Evolutionary conservation across 1,140 invertebrate genomes (phyloP).

Genomic region (Tyrophagus putrescentiae): DNA sequence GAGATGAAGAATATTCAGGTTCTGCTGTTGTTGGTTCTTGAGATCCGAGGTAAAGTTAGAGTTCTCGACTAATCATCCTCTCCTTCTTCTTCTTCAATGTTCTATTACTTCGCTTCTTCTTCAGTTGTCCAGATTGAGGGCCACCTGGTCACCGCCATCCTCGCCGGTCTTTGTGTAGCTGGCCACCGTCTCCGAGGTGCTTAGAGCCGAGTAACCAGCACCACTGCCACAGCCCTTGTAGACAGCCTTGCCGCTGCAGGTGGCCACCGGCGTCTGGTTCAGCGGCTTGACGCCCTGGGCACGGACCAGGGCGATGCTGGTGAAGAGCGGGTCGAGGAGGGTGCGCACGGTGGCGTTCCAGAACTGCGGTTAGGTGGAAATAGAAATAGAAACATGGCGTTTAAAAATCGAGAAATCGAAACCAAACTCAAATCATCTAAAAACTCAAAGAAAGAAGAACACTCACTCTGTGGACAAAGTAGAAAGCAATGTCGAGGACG

Average conservation of each 20-base stretch:
- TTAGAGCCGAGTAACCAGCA: neutral
- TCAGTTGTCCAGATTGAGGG: too few species aligned
- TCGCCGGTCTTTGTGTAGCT: conserved; percentile 6
- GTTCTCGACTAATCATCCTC: too few species aligned
- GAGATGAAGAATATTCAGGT: too few species aligned
- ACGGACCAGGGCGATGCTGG: conserved; percentile 3
- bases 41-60: too few species aligned
- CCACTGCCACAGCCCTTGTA: conserved; percentile 1
- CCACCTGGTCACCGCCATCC: conserved; percentile 3
- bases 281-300: too few species aligned
- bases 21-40: too few species aligned
- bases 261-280: neutral
- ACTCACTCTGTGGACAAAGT: conserved; percentile 29
- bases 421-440: too few species aligned
- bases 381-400: neutral
- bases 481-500: conserved; percentile 29
- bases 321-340: conserved; percentile 27
- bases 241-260: neutral
- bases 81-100: too few species aligned
- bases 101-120: too few species aligned
- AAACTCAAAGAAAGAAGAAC: neutral
- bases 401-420: neutral
- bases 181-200: conserved; percentile 8
- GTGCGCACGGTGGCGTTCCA: conserved; percentile 25
- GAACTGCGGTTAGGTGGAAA: too few species aligned